Conservation (phyloP, 2,888 invertebrate genomes). For the Chymomyza procnemis region DNA sequence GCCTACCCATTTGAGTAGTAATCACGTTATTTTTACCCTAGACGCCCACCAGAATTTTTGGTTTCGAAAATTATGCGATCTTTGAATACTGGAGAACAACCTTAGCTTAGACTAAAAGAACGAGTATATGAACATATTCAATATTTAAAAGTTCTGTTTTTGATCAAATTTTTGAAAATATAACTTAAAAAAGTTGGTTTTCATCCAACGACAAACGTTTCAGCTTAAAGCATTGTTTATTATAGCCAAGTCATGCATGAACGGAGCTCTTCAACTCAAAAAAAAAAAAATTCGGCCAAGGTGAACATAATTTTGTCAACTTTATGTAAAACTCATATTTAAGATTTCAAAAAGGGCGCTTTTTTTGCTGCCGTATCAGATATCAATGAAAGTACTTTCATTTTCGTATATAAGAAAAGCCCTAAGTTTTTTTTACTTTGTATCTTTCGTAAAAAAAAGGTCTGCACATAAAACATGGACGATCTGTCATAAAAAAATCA, state of each 20-base stretch:
- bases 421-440: background rate
- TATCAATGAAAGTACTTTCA: constrained; percentile 58
- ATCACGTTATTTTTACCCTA: too few species aligned
- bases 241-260: background rate
- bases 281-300: background rate
- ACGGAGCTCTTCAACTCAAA: background rate
- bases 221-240: background rate
- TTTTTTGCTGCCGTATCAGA: background rate
- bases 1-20: too few species aligned
- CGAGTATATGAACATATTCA: too few species aligned
- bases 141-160: too few species aligned
- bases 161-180: too few species aligned
- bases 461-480: constrained; percentile 45
- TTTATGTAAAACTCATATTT: background rate
- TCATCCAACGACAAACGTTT: too few species aligned
- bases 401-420: constrained; percentile 10
- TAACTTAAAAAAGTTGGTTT: too few species aligned
- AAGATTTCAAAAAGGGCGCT: background rate
- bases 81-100: too few species aligned
- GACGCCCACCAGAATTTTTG: too few species aligned
- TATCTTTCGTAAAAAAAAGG: constrained; percentile 40
- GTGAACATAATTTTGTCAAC: background rate
- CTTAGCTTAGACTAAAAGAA: too few species aligned
- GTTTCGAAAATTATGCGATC: too few species aligned
- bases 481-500: constrained; percentile 57